Evolutionary conservation across 2,888 invertebrate species (phyloP), one percentile per base, ranked within the genome.

Genomic region (Cordilura impudica): DNA sequence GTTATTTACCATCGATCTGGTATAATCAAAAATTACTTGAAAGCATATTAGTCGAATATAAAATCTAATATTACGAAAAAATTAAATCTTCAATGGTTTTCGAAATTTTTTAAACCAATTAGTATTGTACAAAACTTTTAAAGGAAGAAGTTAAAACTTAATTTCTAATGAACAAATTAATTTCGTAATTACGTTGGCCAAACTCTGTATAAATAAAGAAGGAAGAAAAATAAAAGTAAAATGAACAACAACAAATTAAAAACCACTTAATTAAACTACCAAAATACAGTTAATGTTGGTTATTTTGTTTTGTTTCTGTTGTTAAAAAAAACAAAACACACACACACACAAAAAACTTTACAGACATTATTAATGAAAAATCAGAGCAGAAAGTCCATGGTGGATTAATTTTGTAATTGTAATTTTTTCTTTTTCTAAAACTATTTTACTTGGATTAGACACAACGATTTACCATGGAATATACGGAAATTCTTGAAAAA

Each of bases 401-500:
- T 4, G 12, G 5, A 26, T 51, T 23, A 14, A 51, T 26, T 14
- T 26, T 12, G 12, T 16, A 19, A 16, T 66, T 53, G n/a, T 19
- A n/a, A 51, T 53, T 29, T 49, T 19, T 58, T 7, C 4, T 14
- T 61, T 35, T 26, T 35, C 49, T 12, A 12, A 16, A 58, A 23
- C 43, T 54, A 31, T 74, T 8, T 39, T 39, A 2, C 58, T 29
- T 69, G 39, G 2, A 16, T 39, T 39, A 85, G 75, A 49, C 91
- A 92, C 91, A 91, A 93, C 91, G 93, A 93, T 86, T 87, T 93
- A 83, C 93, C 93, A 49, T 93, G 93, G 93, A 93, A 94, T 87
- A 92, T 94, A 82, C 89, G 93, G 82, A 93, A 93, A 87, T 93
- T 93, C 86, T 91, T 93, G 61, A 92, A 93, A 88, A 93, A 93